Base-by-base conservation (phyloP, 1,140 invertebrate species). In the Drosophila sturtevanti region DNA sequence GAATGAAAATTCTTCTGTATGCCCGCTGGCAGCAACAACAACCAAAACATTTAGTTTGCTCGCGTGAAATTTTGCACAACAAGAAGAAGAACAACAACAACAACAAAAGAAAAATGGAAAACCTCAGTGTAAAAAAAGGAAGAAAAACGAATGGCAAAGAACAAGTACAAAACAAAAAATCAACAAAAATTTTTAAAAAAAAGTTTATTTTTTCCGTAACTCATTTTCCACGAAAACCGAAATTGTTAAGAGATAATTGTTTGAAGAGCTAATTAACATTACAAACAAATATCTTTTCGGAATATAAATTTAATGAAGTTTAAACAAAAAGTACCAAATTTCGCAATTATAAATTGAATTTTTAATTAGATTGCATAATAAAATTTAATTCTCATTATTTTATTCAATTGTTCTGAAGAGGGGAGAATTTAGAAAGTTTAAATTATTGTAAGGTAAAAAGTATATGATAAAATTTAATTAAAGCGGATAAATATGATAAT, bases 11-110 rank as follows among this genome's bases (percentile, higher is more conserved):
- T 74, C 59, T 48, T 48, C 41, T 48, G 16, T 48, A 48, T 74
- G 82, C 79, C 76, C 69, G 51, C 38, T 48, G 71, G 74, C 74
- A 70, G 60, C 41, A 72, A 51, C 68, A 86, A 68, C 54, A 75
- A 69, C 69, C 74, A 77, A 37, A 68, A 63, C 38, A 62, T 68
- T 44, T 18, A 60, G 31, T 72, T 79, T 66, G 24, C 67, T 62
- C 62, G 79, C 69, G 76, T 79, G 77, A 87, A 87, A 77, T 89
- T 89, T 77, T 84, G 79, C 72, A 21, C 41, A 21, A 48, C 41
- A 44, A 38, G 12, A 38, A 38, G 11, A 35, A 7, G n/a, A n/a
- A 21, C 16, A 48, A 48, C 41, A 44, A 44, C 16, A 18, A 44
- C 41, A 38, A 12, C 12, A 44, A 44, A 14, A 44, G 0, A 14